Conservation (phyloP, 2,113 vertebrate species). For the Chlorodrepanis virens region DNA sequence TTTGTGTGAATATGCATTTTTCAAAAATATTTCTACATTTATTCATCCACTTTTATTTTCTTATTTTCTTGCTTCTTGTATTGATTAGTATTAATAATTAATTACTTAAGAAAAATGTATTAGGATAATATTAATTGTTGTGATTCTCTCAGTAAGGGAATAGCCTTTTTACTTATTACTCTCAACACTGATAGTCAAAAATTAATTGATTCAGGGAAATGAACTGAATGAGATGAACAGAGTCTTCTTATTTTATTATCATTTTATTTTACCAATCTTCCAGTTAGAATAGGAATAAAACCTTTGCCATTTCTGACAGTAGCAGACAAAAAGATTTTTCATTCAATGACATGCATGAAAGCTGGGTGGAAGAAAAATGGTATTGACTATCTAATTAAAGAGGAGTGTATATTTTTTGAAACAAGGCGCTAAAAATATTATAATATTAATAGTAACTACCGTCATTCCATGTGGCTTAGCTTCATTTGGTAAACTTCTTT, state of each 20-base stretch:
- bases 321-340: not conserved
- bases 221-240: not conserved
- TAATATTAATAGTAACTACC: not conserved
- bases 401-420: not conserved
- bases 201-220: not conserved
- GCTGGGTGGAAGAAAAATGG: not conserved
- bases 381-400: not conserved
- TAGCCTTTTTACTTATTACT: not conserved
- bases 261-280: not conserved
- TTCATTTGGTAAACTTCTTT: not conserved
- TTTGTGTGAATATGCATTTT: not conserved
- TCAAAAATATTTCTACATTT: fast-evolving
- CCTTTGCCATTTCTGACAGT: not conserved
- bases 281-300: not conserved
- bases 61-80: not conserved
- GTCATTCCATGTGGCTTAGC: not conserved
- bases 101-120: not conserved
- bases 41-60: not conserved
- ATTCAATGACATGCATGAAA: not conserved
- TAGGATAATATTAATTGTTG: not conserved
- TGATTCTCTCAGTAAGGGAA: not conserved
- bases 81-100: not conserved
- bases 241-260: not conserved
- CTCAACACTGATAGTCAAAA: not conserved
- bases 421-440: not conserved